Evolutionary conservation across 2,113 vertebrate species (phyloP).

Genomic region (Chaetops frenatus): DNA sequence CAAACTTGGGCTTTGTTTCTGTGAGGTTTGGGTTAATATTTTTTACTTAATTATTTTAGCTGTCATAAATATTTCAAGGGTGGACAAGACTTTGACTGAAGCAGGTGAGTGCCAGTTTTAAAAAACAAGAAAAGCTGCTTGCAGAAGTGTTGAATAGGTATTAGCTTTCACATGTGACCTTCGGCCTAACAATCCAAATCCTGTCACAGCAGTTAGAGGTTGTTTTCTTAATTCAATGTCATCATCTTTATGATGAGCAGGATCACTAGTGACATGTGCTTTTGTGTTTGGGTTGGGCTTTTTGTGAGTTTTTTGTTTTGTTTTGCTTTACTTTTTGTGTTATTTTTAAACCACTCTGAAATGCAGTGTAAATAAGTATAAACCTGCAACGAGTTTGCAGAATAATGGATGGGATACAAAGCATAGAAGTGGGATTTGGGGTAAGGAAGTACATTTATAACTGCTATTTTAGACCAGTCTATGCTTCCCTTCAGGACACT

Average conservation of each 20-base stretch:
- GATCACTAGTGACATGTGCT: not conserved
- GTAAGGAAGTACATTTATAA: not conserved
- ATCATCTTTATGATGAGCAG: not conserved
- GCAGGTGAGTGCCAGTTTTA: constrained; percentile 60
- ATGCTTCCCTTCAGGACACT: constrained; percentile 43
- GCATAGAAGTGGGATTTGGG: not conserved
- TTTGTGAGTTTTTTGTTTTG: not conserved
- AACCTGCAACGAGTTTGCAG: not conserved
- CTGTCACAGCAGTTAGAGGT: constrained; percentile 72
- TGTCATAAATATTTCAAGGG: constrained; percentile 57
- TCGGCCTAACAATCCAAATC: constrained; percentile 79
- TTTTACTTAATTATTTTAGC: constrained; percentile 18
- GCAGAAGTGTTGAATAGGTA: constrained; percentile 77
- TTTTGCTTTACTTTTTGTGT: not conserved
- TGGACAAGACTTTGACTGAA: constrained; percentile 38
- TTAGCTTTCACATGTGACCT: constrained; percentile 79
- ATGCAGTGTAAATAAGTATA: not conserved
- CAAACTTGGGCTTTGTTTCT: constrained; percentile 66
- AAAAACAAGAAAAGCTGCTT: constrained; percentile 41
- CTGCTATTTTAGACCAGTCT: not conserved
- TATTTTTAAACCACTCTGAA: not conserved
- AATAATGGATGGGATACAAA: not conserved
- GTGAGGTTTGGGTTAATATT: not conserved
- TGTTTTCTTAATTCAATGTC: constrained; percentile 65
- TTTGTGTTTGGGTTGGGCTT: not conserved